Base-by-base conservation (phyloP, 2,888 invertebrate species). In the Sinelater perroti region DNA sequence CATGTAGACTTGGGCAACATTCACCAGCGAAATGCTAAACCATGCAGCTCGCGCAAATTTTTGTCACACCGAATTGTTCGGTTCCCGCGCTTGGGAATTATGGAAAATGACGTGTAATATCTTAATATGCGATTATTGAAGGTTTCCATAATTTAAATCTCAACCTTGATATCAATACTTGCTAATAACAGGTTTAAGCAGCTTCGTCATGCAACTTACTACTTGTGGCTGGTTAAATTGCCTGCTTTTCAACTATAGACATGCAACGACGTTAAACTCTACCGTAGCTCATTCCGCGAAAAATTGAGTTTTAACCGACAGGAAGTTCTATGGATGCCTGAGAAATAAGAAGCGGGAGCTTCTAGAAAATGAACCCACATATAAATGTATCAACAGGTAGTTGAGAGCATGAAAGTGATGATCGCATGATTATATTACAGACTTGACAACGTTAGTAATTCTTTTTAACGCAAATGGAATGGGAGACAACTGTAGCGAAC, bases 331-430 rank as follows among this genome's bases (percentile, higher is more conserved):
- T 24, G 52, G 52, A 52, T 52, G 52, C 52, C 44, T 14, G 14
- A 30, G 17, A 28, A 14, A 31, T 44, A 10, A 30, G 18, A 16
- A 52, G 35, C 52, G 16, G 6, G 3, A 44, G 18, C 3, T 24
- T 18, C 14, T 21, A n/a, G n/a, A 24, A 13, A 17, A 13, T 21
- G 21, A 21, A 28, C 56, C 56, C 56, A 56, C 56, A 56, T 56
- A 56, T 56, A 56, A 56, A 56, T 56, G 50, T 45, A 44, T 16
- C 28, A 50, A 50, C 56, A 56, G 17, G 14, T 17, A n/a, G n/a
- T n/a, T n/a, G n/a, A n/a, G n/a, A n/a, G n/a, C n/a, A n/a, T n/a
- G n/a, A n/a, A n/a, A n/a, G n/a, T n/a, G n/a, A n/a, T n/a, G n/a
- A n/a, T n/a, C n/a, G n/a, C n/a, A n/a, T n/a, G n/a, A n/a, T n/a